Evolutionary conservation across 2,113 vertebrate genomes (phyloP).

Genomic region (Seriola dumerili): DNA sequence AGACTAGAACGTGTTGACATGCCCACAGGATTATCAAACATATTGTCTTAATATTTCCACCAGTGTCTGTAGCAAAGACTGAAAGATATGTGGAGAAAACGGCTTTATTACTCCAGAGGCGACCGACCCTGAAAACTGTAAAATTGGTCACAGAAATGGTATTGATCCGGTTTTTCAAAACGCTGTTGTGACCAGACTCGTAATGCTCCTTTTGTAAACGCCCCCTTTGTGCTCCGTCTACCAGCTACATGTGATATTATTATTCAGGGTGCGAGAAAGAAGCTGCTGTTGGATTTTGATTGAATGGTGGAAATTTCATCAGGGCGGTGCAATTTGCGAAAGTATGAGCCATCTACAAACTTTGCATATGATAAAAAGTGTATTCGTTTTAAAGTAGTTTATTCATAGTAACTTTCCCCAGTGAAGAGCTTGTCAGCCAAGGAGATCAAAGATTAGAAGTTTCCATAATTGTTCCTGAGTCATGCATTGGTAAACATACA

Average conservation of each 20-base stretch:
- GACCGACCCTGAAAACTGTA: slow-evolving; percentile 72
- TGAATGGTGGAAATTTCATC: slow-evolving; percentile 19
- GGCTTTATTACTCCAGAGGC: slow-evolving; percentile 74
- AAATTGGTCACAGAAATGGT: slow-evolving; percentile 78
- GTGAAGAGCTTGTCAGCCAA: background rate
- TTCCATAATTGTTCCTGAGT: slow-evolving; percentile 42
- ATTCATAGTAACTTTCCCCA: background rate
- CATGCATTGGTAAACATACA: slow-evolving; percentile 54
- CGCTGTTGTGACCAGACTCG: slow-evolving; percentile 73
- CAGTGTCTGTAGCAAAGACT: slow-evolving; percentile 33
- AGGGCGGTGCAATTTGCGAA: slow-evolving; percentile 3
- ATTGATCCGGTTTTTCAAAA: slow-evolving; percentile 78
- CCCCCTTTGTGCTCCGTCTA: slow-evolving; percentile 20
- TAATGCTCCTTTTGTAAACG: slow-evolving; percentile 63
- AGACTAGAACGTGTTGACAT: slow-evolving; percentile 28
- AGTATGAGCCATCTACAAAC: slow-evolving; percentile 1
- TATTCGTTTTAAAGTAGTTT: background rate
- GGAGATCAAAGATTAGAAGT: slow-evolving; percentile 48
- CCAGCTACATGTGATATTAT: slow-evolving; percentile 27
- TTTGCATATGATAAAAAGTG: background rate
- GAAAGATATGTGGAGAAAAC: slow-evolving; percentile 65
- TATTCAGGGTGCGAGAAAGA: slow-evolving; percentile 9
- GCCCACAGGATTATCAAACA: slow-evolving; percentile 38
- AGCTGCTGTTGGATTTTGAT: slow-evolving; percentile 14
- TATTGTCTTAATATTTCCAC: slow-evolving; percentile 37